phyloP scores from a whole-genome alignment of 2,113 vertebrate species.

The Danionella cerebrum region DNA sequence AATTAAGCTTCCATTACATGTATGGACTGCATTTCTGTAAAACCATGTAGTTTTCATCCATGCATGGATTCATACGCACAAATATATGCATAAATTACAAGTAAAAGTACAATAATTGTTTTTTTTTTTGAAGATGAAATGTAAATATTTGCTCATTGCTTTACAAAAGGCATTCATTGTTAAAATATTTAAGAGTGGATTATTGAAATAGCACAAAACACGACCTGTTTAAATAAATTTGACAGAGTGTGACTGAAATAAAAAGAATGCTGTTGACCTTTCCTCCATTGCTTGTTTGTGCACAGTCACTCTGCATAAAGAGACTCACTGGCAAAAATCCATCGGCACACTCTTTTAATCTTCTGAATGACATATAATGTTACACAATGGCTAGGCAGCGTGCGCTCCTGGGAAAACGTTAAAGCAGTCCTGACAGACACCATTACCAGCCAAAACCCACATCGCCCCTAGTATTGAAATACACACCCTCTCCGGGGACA shows the following conservation, averaged over 20 bases:
- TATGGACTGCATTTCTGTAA: too few relatives aligned
- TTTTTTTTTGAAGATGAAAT: too few relatives aligned
- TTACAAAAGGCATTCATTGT: too few relatives aligned
- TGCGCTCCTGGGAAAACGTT: conserved; percentile 38
- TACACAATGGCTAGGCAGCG: conserved; percentile 31
- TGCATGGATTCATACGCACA: too few relatives aligned
- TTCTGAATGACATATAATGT: conserved; percentile 38
- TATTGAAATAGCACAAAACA: too few relatives aligned
- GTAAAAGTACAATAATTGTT: too few relatives aligned
- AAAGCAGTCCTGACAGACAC: conserved; percentile 49
- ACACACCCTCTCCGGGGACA: conserved; percentile 32
- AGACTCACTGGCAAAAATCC: conserved; percentile 30
- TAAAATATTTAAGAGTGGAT: too few relatives aligned
- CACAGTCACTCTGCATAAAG: conserved; percentile 37
- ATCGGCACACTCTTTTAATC: conserved; percentile 46
- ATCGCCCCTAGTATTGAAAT: conserved; percentile 44
- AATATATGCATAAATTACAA: too few relatives aligned
- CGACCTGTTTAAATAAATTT: background rate
- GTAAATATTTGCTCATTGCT: too few relatives aligned
- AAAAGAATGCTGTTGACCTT: conserved; percentile 5
- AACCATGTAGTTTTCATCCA: too few relatives aligned
- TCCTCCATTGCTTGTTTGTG: conserved; percentile 32
- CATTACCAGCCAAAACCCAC: conserved; percentile 41
- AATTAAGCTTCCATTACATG: too few relatives aligned
- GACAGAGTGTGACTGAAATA: background rate